Base-by-base conservation (phyloP, 1,140 invertebrate genomes). In the Hyposmocoma kahamanoa region DNA sequence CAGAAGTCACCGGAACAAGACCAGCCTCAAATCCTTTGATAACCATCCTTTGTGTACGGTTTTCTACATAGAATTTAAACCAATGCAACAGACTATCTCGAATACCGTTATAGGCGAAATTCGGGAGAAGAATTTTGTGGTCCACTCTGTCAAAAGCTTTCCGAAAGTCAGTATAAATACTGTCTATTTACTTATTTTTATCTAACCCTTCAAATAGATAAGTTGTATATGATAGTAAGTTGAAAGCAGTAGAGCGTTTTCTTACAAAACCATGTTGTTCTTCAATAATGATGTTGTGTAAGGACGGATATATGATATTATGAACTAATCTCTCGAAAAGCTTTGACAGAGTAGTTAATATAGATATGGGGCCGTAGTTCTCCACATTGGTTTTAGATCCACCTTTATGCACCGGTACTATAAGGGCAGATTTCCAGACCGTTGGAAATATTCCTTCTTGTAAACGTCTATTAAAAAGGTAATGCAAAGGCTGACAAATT, bases 1-100 rank as follows among this genome's bases (percentile, higher is more conserved):
- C 58, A 10, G 63, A 67, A 3, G 56, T 56, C 11, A 65, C 50
- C 6, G 24, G 8, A 22, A 63, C 50, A 15, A 26, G 8, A 5
- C 32, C 19, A 15, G 62, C 67, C n/a, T 56, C 21, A 42, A 22
- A 43, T 5, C 52, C 54, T 26, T 62, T 59, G 10, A 69, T 47
- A 22, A 58, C 59, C 4, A 72, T 55, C 19, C 46, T 56, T 48
- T 69, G 61, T 3, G 39, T 50, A 36, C 62, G 38, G 32, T 59
- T 54, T n/a, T 32, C 38, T 19, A 74, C 47, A 44, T 67, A 72
- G n/a, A 57, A 65, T 10, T 41, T 36, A 20, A 70, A 53, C 71
- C 67, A 67, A 8, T 32, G 30, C 18, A 61, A 43, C 9, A 65
- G n/a, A n/a, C n/a, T n/a, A 34, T 4, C 22, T 1, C 30, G 41